Conservation (phyloP, 1,140 invertebrate species). For the Sinella curviseta region DNA sequence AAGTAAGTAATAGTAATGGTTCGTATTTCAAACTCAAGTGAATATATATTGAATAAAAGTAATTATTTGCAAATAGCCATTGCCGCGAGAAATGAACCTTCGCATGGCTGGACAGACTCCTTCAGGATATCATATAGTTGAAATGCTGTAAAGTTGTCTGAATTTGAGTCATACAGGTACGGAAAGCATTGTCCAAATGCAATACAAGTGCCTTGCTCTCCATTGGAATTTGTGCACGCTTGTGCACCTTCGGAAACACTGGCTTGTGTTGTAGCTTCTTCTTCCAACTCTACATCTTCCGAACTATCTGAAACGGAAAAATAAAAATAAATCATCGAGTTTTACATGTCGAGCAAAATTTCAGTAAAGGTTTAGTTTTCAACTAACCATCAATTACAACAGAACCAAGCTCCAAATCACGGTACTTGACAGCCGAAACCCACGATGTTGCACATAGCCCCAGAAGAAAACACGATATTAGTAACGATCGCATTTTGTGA, state of each 20-base stretch:
- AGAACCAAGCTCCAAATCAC: background rate
- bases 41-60: no score
- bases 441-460: constrained; percentile 10
- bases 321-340: no score
- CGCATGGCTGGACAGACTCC: background rate
- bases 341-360: no score
- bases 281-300: no score
- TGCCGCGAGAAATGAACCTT: no score
- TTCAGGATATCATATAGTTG: background rate
- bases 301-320: no score
- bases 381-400: constrained; percentile 22
- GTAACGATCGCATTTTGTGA: background rate
- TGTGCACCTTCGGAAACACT: background rate
- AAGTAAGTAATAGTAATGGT: no score
- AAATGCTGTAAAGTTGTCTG: background rate
- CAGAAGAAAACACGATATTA: background rate
- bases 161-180: background rate
- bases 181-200: background rate
- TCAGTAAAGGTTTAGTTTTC: no score
- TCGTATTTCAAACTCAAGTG: background rate
- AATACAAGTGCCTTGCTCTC: background rate
- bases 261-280: background rate
- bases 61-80: no score
- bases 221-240: background rate
- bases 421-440: background rate